Evolutionary conservation across 2,888 invertebrate species (phyloP).

Genomic region (Sinopyrophorus schimmeli): DNA sequence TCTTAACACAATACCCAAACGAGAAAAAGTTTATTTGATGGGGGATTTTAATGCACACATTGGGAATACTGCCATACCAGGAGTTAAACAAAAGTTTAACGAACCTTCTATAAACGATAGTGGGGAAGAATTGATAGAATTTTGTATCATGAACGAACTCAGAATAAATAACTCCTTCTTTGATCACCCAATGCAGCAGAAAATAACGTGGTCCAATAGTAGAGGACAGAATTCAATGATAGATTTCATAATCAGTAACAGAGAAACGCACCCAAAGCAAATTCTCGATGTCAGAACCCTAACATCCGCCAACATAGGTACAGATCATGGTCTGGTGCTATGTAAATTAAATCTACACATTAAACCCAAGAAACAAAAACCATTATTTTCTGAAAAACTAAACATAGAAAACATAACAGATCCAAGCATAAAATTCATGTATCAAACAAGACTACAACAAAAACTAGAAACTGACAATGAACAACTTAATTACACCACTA

Average conservation of each 20-base stretch:
- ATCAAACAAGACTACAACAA: too few species aligned
- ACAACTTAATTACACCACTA: too few species aligned
- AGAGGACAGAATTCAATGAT: not conserved
- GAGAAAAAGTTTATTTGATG: not conserved
- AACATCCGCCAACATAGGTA: not conserved
- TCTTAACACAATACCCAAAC: not conserved
- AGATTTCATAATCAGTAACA: not conserved
- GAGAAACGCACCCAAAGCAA: not conserved
- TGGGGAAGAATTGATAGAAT: slow-evolving; percentile 5
- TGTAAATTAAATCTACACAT: slow-evolving; percentile 7
- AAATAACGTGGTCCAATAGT: not conserved
- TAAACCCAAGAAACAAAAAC: not conserved
- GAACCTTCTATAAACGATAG: too few species aligned
- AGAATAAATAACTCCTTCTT: slow-evolving; percentile 5
- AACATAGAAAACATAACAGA: too few species aligned
- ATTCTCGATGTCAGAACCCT: not conserved
- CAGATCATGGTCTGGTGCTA: not conserved
- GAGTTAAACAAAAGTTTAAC: too few species aligned
- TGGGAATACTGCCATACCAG: too few species aligned
- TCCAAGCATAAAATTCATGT: too few species aligned
- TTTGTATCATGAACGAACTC: slow-evolving; percentile 2
- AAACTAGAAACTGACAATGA: too few species aligned
- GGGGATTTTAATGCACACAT: slow-evolving; percentile 2
- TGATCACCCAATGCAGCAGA: not conserved
- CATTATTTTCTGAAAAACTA: not conserved